Percentiles rank a stretch among this genome's conserved stretches.
Evolutionary conservation across 92 coral and sea anemone genomes (phyloP).

Genomic region (Zoanthus sociatus): DNA sequence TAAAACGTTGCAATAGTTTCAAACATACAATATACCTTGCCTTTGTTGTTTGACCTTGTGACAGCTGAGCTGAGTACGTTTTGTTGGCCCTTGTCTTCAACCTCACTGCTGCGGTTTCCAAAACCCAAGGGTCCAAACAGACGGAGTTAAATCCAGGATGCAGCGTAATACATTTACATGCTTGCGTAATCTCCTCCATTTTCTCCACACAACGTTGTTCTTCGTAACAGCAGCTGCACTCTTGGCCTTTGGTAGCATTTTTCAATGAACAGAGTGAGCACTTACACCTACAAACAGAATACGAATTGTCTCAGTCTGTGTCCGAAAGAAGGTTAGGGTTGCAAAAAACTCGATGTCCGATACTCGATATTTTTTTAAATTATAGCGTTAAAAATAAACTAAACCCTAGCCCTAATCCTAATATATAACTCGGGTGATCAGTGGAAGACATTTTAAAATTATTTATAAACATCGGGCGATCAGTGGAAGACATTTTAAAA

Average conservation of each 20-base stretch:
- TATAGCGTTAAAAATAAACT: no score
- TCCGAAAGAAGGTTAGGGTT: no score
- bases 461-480: no score
- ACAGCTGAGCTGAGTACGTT: conserved; percentile 50
- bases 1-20: no score
- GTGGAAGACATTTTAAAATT: no score
- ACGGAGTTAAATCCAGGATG: conserved; percentile 66
- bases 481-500: no score
- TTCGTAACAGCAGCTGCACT: conserved; percentile 65
- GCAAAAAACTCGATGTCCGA: no score
- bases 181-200: conserved; percentile 56
- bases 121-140: conserved; percentile 65
- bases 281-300: conserved; percentile 37
- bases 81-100: conserved; percentile 52
- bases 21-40: conserved; percentile 38
- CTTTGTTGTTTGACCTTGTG: conserved; percentile 49
- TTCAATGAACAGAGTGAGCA: conserved; percentile 50
- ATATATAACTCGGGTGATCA: no score
- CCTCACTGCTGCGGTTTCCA: conserved; percentile 64
- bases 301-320: no score
- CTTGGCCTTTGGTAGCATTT: conserved; percentile 34
- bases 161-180: conserved; percentile 50
- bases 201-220: conserved; percentile 50
- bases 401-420: no score
- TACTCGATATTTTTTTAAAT: no score